These are phyloP conservation scores for Himalopsyche japonica DNA, from an alignment of 2,888 invertebrate genomes.

Conservation along the genomic window DNA sequence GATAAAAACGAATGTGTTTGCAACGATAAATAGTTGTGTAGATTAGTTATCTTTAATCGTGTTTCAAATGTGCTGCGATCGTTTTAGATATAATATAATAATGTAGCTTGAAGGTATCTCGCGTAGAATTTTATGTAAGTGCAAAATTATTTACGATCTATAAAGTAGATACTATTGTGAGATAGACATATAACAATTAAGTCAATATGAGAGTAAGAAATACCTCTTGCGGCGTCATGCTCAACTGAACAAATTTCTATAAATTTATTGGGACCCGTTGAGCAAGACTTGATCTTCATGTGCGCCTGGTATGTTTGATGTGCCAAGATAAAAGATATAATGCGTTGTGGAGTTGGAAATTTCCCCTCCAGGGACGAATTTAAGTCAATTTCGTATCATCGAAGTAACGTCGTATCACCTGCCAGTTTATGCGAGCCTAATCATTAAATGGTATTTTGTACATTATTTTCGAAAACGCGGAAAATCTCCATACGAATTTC, in stretches of 20 bases:
- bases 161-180: not conserved
- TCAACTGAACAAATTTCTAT: not conserved
- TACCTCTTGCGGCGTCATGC: not conserved
- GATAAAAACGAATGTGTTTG: not conserved
- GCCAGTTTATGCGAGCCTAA: not conserved
- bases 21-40: no score
- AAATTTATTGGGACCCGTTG: not conserved
- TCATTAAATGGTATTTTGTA: not conserved
- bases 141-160: not conserved
- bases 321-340: not conserved
- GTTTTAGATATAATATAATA: not conserved
- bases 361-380: constrained; percentile 13
- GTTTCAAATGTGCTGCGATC: not conserved
- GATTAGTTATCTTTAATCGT: not conserved
- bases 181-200: not conserved
- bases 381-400: constrained; percentile 16
- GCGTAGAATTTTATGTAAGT: not conserved
- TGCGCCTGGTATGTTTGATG: not conserved
- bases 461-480: not conserved
- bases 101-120: not conserved
- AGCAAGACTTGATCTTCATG: not conserved
- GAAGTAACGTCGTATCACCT: not conserved
- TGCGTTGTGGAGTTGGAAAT: not conserved
- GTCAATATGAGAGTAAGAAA: not conserved
- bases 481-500: not conserved